Evolutionary conservation across 2,797 vertebrate genomes (phyloP).

Genomic region (Huso huso): DNA sequence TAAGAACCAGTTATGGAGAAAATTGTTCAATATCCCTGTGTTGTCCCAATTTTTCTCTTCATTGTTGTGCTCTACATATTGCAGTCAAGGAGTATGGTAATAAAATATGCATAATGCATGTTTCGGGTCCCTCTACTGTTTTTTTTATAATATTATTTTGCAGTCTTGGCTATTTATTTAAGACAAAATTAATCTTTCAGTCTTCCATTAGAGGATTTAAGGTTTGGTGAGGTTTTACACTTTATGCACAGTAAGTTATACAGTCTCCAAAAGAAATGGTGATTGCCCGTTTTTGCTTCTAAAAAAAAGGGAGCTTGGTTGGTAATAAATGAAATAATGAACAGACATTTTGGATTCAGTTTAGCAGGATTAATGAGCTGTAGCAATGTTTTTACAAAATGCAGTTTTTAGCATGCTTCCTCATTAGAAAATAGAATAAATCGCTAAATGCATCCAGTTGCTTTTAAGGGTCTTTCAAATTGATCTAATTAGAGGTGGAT

Average conservation of each 20-base stretch:
- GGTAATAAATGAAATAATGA: background rate
- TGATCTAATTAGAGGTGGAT: too few relatives aligned
- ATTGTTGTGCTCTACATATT: conserved; percentile 61
- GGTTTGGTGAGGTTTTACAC: conserved; percentile 57
- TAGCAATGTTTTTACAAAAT: too few relatives aligned
- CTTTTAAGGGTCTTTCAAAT: too few relatives aligned
- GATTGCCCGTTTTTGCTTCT: conserved; percentile 25
- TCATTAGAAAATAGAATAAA: too few relatives aligned
- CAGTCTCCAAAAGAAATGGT: conserved; percentile 42
- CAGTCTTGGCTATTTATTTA: conserved; percentile 79
- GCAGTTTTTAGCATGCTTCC: too few relatives aligned
- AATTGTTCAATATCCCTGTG: conserved; percentile 86
- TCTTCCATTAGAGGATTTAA: conserved; percentile 73
- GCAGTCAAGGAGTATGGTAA: conserved; percentile 70
- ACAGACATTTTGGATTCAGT: too few relatives aligned
- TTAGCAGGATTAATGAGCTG: too few relatives aligned
- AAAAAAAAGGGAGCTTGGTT: conserved; percentile 1
- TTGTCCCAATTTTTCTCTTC: conserved; percentile 71
- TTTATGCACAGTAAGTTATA: conserved; percentile 51
- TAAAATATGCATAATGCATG: conserved; percentile 91
- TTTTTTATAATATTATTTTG: conserved; percentile 54
- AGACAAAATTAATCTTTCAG: conserved; percentile 74
- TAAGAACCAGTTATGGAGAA: conserved; percentile 82
- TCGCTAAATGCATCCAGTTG: too few relatives aligned
- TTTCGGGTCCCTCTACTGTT: conserved; percentile 52